Conservation (phyloP, 2,113 vertebrate species). For the Euleptes europaea region DNA sequence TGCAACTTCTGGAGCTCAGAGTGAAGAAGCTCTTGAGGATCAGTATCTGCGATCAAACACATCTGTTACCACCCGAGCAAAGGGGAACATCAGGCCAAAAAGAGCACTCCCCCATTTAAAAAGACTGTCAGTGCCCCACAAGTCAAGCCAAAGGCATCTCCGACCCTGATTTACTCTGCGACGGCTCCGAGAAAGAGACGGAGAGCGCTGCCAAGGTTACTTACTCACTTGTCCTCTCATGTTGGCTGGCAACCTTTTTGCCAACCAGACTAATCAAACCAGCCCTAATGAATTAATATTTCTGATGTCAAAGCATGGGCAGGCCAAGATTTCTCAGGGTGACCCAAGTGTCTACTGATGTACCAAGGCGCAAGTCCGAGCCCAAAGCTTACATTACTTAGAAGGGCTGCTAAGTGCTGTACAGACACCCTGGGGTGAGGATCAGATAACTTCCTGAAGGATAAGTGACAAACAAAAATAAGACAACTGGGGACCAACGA, state of each 20-base stretch:
- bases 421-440: not conserved
- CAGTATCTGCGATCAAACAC: no score
- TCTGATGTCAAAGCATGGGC: not conserved
- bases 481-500: no score
- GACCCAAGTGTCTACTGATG: not conserved
- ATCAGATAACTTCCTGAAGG: not conserved
- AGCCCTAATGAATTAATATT: not conserved
- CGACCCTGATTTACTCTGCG: constrained; percentile 22
- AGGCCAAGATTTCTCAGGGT: not conserved
- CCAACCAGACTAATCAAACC: constrained; percentile 24
- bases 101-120: constrained; percentile 45
- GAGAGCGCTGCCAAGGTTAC: not conserved
- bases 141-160: constrained; percentile 18
- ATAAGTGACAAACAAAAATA: not conserved
- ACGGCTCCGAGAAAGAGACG: not conserved
- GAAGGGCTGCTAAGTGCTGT: not conserved
- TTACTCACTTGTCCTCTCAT: not conserved
- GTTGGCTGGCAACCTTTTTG: not conserved
- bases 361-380: not conserved
- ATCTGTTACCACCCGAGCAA: not conserved
- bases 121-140: constrained; percentile 7
- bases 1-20: not conserved
- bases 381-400: constrained; percentile 16
- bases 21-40: not conserved
- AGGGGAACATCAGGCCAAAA: constrained; percentile 29